Conservation (phyloP, 2,888 invertebrate species). For the Agrilus cyanescens region DNA sequence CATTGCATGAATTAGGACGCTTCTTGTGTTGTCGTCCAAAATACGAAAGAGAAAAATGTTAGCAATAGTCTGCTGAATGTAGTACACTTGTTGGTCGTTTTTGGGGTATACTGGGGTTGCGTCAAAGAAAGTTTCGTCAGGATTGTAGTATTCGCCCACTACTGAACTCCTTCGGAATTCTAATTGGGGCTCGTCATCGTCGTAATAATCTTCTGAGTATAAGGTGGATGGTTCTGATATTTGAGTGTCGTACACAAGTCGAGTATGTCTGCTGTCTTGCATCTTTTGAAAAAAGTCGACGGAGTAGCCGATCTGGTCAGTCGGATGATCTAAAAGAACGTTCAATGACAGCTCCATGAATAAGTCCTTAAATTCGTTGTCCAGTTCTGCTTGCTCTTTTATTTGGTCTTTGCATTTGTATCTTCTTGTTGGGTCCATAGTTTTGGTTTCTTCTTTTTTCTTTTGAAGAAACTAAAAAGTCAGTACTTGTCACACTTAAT, state of each 20-base stretch:
- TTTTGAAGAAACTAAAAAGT: too few relatives aligned
- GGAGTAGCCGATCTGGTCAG: not conserved
- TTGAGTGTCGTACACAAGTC: not conserved
- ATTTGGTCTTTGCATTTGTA: too few relatives aligned
- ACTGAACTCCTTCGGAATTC: slow-evolving; percentile 65
- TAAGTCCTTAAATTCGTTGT: not conserved
- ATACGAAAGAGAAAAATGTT: slow-evolving; percentile 84
- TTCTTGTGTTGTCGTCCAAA: slow-evolving; percentile 72
- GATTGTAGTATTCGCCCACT: slow-evolving; percentile 88
- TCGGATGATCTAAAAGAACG: not conserved
- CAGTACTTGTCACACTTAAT: too few relatives aligned
- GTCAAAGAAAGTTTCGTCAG: slow-evolving; percentile 78
- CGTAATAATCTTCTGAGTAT: not conserved
- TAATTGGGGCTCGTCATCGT: slow-evolving; percentile 33
- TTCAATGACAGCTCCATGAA: not conserved
- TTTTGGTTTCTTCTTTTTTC: too few relatives aligned
- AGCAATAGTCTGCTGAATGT: slow-evolving; percentile 70
- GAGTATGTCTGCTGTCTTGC: not conserved
- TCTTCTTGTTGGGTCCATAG: too few relatives aligned
- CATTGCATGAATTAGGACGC: slow-evolving; percentile 88
- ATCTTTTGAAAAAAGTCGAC: not conserved
- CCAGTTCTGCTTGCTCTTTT: too few relatives aligned
- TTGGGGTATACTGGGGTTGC: slow-evolving; percentile 77
- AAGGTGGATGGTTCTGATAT: not conserved
- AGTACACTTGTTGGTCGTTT: slow-evolving; percentile 76